Conservation (phyloP, 2,113 vertebrate species). For the Mirza zaza region DNA sequence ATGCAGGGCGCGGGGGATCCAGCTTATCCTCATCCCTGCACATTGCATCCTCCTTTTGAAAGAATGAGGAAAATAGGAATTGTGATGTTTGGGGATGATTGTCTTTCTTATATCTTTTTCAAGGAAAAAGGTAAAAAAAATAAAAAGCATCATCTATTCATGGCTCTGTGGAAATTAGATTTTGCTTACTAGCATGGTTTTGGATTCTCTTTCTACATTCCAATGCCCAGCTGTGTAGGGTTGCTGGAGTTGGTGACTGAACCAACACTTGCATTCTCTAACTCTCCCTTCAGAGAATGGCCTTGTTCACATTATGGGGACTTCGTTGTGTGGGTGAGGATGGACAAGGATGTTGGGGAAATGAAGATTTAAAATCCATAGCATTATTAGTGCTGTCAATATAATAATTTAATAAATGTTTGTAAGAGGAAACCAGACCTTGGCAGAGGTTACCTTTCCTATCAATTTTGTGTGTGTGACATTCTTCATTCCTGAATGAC, state of each 20-base stretch:
- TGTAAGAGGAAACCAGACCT: background rate
- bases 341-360: background rate
- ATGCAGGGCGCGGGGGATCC: rapidly evolving
- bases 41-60: background rate
- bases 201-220: background rate
- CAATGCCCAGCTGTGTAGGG: background rate
- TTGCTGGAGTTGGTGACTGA: background rate
- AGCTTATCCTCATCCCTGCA: background rate
- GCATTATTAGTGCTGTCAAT: background rate
- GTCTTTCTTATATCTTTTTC: background rate
- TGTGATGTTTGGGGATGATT: background rate
- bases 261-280: background rate
- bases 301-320: background rate
- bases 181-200: background rate
- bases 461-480: background rate
- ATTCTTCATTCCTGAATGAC: background rate
- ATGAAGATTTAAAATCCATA: background rate
- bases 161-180: background rate
- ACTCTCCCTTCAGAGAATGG: background rate
- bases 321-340: background rate
- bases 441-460: background rate
- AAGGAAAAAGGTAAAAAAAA: background rate
- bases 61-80: background rate
- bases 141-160: background rate
- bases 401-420: background rate